Conservation (phyloP, 2,113 vertebrate genomes). For the Cottus gobio region DNA sequence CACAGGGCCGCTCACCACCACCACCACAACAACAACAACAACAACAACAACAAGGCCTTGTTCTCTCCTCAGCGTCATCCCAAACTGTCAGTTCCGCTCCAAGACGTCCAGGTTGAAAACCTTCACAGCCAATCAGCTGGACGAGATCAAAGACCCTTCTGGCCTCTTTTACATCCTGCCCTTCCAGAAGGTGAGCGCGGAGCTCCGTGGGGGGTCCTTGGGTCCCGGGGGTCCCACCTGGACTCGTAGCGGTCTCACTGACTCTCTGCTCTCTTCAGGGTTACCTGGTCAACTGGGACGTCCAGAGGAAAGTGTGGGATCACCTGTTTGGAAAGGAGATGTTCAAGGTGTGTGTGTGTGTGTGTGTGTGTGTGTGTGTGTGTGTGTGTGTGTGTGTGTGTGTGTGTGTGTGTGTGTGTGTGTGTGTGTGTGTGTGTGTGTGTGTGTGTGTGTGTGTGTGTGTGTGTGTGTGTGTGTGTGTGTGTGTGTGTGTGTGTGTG, state of each 20-base stretch:
- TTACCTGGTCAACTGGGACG: constrained; percentile 99
- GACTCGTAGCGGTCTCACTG: background rate
- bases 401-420: too few species aligned
- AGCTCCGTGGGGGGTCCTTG: background rate
- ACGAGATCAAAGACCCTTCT: constrained; percentile 98
- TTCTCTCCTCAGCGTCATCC: constrained; percentile 88
- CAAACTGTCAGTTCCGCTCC: constrained; percentile 98
- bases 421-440: too few species aligned
- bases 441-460: too few species aligned
- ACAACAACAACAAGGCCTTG: too few species aligned
- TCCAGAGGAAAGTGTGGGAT: constrained; percentile 99
- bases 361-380: too few species aligned
- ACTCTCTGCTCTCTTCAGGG: constrained; percentile 73
- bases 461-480: too few species aligned
- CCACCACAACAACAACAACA: too few species aligned
- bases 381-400: too few species aligned
- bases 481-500: too few species aligned
- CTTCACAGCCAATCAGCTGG: constrained; percentile 96
- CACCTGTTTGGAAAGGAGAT: constrained; percentile 99
- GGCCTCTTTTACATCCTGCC: constrained; percentile 98
- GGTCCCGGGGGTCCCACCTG: background rate
- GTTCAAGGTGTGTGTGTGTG: constrained; percentile 86
- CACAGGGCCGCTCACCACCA: too few species aligned
- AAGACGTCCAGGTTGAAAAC: constrained; percentile 97
- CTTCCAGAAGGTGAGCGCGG: constrained; percentile 91